Conservation (phyloP, 2,797 vertebrate genomes). For the Labeo calbasu region DNA sequence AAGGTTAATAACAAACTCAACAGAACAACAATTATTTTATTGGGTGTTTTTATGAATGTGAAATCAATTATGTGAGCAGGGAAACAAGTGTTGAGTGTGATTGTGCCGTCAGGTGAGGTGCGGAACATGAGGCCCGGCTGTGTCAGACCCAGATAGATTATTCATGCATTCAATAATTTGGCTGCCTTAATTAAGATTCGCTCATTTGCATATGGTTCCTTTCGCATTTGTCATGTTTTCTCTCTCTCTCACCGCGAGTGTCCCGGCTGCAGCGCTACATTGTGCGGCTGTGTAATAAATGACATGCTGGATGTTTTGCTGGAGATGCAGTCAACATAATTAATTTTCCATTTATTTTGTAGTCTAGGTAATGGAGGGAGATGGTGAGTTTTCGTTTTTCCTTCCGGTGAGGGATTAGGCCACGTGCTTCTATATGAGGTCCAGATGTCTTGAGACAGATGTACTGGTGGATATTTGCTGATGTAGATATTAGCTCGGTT, state of each 20-base stretch:
- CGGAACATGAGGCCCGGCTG: slow-evolving; percentile 62
- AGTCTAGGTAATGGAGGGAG: slow-evolving; percentile 53
- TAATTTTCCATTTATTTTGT: slow-evolving; percentile 71
- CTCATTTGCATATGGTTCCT: slow-evolving; percentile 75
- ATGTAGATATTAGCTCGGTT: not conserved
- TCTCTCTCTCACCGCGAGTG: slow-evolving; percentile 38
- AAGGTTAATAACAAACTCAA: slow-evolving; percentile 75
- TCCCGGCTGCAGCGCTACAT: slow-evolving; percentile 64
- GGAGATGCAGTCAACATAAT: slow-evolving; percentile 72
- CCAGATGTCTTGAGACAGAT: slow-evolving; percentile 1
- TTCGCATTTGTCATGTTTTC: slow-evolving; percentile 45
- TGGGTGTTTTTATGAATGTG: slow-evolving; percentile 50
- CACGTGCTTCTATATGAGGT: not conserved
- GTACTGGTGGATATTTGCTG: not conserved
- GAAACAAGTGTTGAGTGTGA: slow-evolving; percentile 67
- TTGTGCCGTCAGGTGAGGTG: slow-evolving; percentile 69
- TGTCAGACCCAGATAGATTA: slow-evolving; percentile 76
- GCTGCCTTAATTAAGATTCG: slow-evolving; percentile 75
- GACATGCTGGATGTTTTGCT: slow-evolving; percentile 67
- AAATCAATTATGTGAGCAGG: slow-evolving; percentile 63
- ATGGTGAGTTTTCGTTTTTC: slow-evolving; percentile 23
- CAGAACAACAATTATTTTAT: slow-evolving; percentile 73
- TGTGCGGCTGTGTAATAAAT: slow-evolving; percentile 73
- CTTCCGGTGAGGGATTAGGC: slow-evolving; percentile 41
- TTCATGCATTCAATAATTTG: slow-evolving; percentile 75